Evolutionary conservation across 2,797 vertebrate species (phyloP), one percentile per base, ranked within the genome.

Genomic region (Pangasius mekongensis): DNA sequence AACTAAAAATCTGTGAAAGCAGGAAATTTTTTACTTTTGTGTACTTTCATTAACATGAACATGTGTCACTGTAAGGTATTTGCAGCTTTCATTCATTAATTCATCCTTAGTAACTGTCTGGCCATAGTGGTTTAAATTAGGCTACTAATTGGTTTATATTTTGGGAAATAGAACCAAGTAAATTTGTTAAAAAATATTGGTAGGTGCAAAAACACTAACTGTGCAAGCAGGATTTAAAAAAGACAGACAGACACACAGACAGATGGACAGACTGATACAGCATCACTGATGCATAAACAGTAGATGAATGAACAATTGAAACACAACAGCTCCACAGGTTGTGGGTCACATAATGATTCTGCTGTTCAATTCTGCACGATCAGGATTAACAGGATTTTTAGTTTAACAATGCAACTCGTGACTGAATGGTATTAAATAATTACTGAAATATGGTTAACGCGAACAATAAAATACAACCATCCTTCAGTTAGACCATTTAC

Each of bases 391-490:
- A 24, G 20, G 3, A 43, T 10, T 39, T 77, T 47, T 74, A 13
- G 39, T 77, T 52, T 56, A 33, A 54, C 16, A 54, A 20, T 54
- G n/a, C 16, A 54, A 78, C 54, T 54, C 18, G 1, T 33, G 49
- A 78, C 78, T 10, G 10, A 11, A 81, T 7, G 1, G 39, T 58
- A 14, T 39, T 58, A 16, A 2, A 18, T 62, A 43, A 27, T n/a
- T 43, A 47, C 36, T 39, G 33, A 39, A 24, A 60, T 60, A 9
- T 18, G 18, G 56, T 47, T 47, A 47, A 49, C 66, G 24, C 49
- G 39, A 67, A 58, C 27, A 85, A 56, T 43, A 80, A 80, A 69
- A 80, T 69, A 54, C 33, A 85, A 69, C 71, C 43, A 58, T 47
- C 8, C 66, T n/a, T 78, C 30, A 80, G 11, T 56, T 30, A 47